Conservation (phyloP, 2,888 invertebrate species). For the Chironomus riparius region DNA sequence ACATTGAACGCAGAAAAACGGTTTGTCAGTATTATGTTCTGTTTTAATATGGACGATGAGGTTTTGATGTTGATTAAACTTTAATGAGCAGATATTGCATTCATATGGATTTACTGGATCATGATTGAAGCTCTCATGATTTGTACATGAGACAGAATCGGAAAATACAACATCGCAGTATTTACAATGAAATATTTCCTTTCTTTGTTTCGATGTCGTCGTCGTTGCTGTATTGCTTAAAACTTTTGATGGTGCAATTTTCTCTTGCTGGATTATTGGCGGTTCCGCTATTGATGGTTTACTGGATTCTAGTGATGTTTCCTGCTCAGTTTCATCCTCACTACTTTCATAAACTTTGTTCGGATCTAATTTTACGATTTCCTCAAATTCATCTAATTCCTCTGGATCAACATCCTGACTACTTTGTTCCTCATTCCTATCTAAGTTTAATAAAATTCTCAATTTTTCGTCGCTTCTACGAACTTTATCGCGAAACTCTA, state of each 20-base stretch:
- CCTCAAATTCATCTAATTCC: not conserved
- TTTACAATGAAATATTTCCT: slow-evolving; percentile 17
- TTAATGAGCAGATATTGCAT: not conserved
- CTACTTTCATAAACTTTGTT: slow-evolving; percentile 24
- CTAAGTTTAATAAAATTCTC: slow-evolving; percentile 8
- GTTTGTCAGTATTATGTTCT: slow-evolving; percentile 4
- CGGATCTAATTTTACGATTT: slow-evolving; percentile 14
- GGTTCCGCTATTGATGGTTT: not conserved
- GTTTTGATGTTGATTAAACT: not conserved
- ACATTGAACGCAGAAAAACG: slow-evolving; percentile 11
- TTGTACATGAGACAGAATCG: not conserved
- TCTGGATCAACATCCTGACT: not conserved
- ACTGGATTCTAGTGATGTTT: not conserved
- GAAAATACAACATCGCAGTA: slow-evolving; percentile 24
- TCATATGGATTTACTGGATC: not conserved
- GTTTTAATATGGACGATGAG: slow-evolving; percentile 9
- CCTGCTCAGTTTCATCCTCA: slow-evolving; percentile 1
- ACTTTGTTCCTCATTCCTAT: not conserved
- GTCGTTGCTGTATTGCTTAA: not conserved
- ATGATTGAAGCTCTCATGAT: slow-evolving; percentile 8
- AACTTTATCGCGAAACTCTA: slow-evolving; percentile 1
- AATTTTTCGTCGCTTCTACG: not conserved
- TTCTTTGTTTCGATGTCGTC: not conserved
- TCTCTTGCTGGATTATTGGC: not conserved
- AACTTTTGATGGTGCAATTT: not conserved